Evolutionary conservation across 2,888 invertebrate genomes (phyloP).

Genomic region (Ormyrus pomaceus): DNA sequence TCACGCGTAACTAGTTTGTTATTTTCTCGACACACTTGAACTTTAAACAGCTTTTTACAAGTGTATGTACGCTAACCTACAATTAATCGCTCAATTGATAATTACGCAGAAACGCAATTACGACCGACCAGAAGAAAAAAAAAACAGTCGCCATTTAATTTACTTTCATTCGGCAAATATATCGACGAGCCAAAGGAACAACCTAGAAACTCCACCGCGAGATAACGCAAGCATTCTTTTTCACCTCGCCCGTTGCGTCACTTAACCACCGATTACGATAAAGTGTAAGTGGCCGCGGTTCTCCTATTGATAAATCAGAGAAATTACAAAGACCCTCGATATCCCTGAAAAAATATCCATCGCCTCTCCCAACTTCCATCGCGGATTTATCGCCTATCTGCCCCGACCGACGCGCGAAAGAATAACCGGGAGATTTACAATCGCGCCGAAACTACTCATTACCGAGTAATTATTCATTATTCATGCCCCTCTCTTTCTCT

Average conservation of each 20-base stretch:
- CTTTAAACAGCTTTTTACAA: too few species aligned
- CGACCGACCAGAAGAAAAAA: too few species aligned
- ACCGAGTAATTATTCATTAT: conserved; percentile 33
- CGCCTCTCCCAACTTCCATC: conserved; percentile 4
- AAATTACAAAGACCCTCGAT: conserved; percentile 8
- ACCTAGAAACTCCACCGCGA: too few species aligned
- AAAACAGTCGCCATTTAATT: background rate
- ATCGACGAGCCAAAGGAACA: too few species aligned
- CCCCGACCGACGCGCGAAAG: background rate
- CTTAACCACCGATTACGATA: conserved; percentile 1
- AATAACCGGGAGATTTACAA: conserved; percentile 20
- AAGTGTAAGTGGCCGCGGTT: background rate
- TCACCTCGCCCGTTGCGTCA: conserved; percentile 14
- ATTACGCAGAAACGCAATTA: too few species aligned
- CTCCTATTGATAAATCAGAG: conserved; percentile 13
- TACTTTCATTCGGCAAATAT: background rate
- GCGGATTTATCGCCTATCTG: conserved; percentile 20
- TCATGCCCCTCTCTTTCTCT: conserved; percentile 4
- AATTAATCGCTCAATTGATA: too few species aligned
- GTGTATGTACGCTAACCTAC: too few species aligned
- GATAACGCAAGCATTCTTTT: background rate
- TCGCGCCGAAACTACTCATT: conserved; percentile 30
- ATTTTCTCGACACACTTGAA: too few species aligned
- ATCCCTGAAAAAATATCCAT: conserved; percentile 11
- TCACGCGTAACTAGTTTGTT: too few species aligned